Percentiles rank a stretch among this genome's conserved stretches.
Evolutionary conservation across 1,140 invertebrate genomes (phyloP).

Genomic region (Manduca sexta): DNA sequence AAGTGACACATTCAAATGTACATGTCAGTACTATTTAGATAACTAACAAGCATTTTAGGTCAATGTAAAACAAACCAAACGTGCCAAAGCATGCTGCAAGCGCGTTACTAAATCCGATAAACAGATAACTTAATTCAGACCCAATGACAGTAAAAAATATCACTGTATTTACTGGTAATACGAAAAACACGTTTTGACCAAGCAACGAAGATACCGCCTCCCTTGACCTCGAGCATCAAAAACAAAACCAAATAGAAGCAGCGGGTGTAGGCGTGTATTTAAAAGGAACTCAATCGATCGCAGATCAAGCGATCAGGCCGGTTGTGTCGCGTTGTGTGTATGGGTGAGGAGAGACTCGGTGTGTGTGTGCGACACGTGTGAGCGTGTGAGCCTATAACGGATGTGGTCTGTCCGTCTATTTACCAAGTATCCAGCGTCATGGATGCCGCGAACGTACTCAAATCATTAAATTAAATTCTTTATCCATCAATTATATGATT

Average conservation of each 20-base stretch:
- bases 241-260: constrained; percentile 20
- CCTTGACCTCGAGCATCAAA: constrained; percentile 8
- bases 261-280: constrained; percentile 26
- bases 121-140: constrained; percentile 5
- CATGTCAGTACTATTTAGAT: no score
- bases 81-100: no score
- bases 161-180: no score
- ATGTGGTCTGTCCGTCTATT: constrained; percentile 43
- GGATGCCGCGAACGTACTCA: constrained; percentile 13
- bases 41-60: background rate
- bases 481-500: no score
- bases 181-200: constrained; percentile 1
- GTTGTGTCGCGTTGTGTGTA: constrained; percentile 13
- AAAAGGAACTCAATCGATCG: constrained; percentile 50
- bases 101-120: background rate
- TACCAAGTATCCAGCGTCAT: constrained; percentile 30
- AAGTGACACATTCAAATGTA: no score
- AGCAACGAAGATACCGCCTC: constrained; percentile 15
- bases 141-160: background rate
- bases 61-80: no score
- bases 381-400: constrained; percentile 27
- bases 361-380: constrained; percentile 12
- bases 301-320: constrained; percentile 41
- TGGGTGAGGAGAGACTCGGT: constrained; percentile 4
- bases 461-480: background rate